Conservation (phyloP, 2,888 invertebrate species). For the Azorinus chamasolen region DNA sequence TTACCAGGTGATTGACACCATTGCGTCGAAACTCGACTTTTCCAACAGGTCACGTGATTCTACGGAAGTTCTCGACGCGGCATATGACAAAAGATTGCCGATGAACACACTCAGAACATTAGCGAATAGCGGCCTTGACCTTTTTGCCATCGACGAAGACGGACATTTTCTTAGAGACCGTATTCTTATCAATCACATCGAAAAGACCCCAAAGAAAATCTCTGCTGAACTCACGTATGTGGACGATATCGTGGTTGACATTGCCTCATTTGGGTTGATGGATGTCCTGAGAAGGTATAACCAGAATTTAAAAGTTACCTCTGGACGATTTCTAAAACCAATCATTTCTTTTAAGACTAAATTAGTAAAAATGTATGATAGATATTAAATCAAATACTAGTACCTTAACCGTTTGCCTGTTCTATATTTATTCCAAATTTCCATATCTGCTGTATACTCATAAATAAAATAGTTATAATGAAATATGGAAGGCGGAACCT, state of each 20-base stretch:
- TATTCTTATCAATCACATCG: constrained; percentile 27
- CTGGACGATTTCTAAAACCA: no score
- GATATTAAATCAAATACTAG: no score
- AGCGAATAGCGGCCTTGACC: constrained; percentile 43
- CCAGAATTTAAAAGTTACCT: no score
- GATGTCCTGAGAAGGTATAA: constrained; percentile 24
- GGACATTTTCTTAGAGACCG: constrained; percentile 49
- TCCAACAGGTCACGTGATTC: constrained; percentile 14
- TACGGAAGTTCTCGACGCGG: constrained; percentile 22
- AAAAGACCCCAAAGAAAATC: constrained; percentile 11
- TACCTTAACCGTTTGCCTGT: no score
- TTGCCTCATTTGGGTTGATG: constrained; percentile 41
- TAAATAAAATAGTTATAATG: no score
- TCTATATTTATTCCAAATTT: no score
- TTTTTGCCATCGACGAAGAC: constrained; percentile 41
- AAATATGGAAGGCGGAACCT: no score
- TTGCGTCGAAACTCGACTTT: constrained; percentile 38
- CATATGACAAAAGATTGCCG: constrained; percentile 42
- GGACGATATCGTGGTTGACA: constrained; percentile 43
- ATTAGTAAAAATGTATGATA: no score
- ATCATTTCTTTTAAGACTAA: no score
- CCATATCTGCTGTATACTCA: no score
- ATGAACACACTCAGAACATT: constrained; percentile 22
- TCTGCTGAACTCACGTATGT: constrained; percentile 29
- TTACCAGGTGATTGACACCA: constrained; percentile 25